Evolutionary conservation across 1,140 invertebrate genomes (phyloP), one percentile per base, ranked within the genome.

Genomic region (Coboldia fuscipes): DNA sequence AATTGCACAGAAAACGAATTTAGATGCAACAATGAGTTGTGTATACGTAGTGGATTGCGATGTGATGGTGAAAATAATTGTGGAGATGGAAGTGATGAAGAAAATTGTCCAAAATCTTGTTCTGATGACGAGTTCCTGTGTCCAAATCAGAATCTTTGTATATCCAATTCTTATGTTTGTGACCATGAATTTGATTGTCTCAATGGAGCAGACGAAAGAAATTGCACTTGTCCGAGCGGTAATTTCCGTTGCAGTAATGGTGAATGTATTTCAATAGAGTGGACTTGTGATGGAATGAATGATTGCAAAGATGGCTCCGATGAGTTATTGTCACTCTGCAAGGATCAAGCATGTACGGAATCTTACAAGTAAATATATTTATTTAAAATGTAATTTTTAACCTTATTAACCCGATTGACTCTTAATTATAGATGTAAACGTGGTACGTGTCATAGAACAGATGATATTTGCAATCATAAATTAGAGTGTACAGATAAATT

Each of bases 161-260:
- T 84, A 22, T 73, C 76, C 6, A 20, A 21, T 12, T 3, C 9
- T 15, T 32, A 8, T 8, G 13, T 4, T 4, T 32, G 30, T n/a
- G 24, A 27, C 24, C 18, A 45, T 56, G 83, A 90, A 30, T 83
- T 92, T 44, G 90, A 97, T 46, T 97, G 92, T 46, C 86, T 84
- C 0, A 90, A 97, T 54, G 79, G 80, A 19, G 83, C 78, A 17
- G 92, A 96, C 51, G 90, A 96, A 54, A 58, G 72, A 1, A 73
- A 80, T 41, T 57, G 64, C 1, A 60, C 79, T 12, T 85, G 86
- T 54, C 89, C 85, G 0, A 83, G 92, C 47, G 88, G 83, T 2
- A 89, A 97, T 49, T 94, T 93, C 56, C 70, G 70, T n/a, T 96
- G 90, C 48, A 66, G 57, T 13, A 96, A 94, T 50, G 77, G 83